Evolutionary conservation across 2,113 vertebrate genomes (phyloP).

Genomic region (Leptosomus discolor): DNA sequence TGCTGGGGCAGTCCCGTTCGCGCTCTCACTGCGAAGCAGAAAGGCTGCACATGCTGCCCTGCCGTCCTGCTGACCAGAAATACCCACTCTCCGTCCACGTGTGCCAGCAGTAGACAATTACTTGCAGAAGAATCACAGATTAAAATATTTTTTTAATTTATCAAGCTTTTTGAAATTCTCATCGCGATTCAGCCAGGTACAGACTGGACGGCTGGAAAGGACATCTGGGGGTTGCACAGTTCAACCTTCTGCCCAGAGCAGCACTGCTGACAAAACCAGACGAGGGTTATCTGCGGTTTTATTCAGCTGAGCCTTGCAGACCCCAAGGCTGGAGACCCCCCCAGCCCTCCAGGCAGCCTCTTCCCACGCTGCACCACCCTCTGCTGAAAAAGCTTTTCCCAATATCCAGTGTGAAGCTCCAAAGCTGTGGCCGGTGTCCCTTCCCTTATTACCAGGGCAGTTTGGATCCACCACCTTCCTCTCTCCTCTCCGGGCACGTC

Average conservation of each 20-base stretch:
- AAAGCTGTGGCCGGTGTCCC: not conserved
- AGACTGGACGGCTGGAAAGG: not conserved
- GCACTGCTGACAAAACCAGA: not conserved
- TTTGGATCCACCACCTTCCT: not conserved
- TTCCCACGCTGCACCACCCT: rapidly evolving
- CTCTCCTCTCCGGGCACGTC: not conserved
- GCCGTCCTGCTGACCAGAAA: not conserved
- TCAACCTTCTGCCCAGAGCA: not conserved
- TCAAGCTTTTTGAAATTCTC: not conserved
- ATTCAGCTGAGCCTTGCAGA: not conserved
- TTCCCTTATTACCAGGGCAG: not conserved
- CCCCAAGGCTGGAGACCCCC: not conserved
- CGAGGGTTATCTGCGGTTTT: not conserved
- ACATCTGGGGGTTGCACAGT: not conserved
- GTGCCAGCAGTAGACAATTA: not conserved
- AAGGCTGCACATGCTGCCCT: not conserved
- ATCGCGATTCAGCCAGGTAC: not conserved
- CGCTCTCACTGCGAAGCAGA: not conserved
- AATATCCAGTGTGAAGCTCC: not conserved
- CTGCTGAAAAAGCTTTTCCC: not conserved
- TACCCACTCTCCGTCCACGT: rapidly evolving
- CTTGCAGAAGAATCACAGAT: not conserved
- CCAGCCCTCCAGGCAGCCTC: not conserved
- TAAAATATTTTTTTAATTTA: not conserved
- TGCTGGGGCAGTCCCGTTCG: not conserved